Evolutionary conservation across 1,140 invertebrate genomes (phyloP).

Genomic region (Sarcophaga bullata): DNA sequence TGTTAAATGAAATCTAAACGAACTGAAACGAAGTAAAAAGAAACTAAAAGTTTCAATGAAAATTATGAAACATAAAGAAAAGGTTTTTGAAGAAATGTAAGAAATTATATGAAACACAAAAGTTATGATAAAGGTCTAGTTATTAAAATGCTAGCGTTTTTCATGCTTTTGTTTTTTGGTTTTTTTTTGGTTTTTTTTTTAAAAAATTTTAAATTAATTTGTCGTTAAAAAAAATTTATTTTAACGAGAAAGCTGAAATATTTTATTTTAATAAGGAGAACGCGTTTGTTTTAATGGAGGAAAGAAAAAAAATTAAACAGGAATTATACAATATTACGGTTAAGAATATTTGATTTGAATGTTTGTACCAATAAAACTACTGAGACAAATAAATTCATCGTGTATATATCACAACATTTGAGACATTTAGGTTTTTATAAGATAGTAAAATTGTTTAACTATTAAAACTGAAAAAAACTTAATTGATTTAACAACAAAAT

Average conservation of each 20-base stretch:
- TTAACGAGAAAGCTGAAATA: neutral
- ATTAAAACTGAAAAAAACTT: too few relatives aligned
- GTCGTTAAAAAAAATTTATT: neutral
- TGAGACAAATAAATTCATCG: neutral
- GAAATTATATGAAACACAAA: too few relatives aligned
- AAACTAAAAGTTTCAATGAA: neutral
- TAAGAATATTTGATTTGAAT: neutral
- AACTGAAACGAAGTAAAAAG: neutral
- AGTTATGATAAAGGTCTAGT: neutral
- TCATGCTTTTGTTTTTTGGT: neutral
- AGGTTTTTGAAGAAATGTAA: too few relatives aligned
- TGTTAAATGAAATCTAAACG: neutral
- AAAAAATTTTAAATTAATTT: neutral
- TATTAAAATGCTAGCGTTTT: slow-evolving; percentile 11
- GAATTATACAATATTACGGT: too few relatives aligned
- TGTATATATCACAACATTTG: neutral
- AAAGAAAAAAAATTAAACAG: too few relatives aligned
- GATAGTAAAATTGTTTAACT: too few relatives aligned
- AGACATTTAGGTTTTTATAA: too few relatives aligned
- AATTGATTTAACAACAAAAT: too few relatives aligned
- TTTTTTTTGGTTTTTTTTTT: neutral
- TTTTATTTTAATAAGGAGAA: neutral
- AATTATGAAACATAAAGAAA: neutral
- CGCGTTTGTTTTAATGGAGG: neutral
- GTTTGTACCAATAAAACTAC: neutral